Evolutionary conservation across 2,888 invertebrate species (phyloP), one percentile per base, ranked within the genome.

Genomic region (Megamerina dolium): DNA sequence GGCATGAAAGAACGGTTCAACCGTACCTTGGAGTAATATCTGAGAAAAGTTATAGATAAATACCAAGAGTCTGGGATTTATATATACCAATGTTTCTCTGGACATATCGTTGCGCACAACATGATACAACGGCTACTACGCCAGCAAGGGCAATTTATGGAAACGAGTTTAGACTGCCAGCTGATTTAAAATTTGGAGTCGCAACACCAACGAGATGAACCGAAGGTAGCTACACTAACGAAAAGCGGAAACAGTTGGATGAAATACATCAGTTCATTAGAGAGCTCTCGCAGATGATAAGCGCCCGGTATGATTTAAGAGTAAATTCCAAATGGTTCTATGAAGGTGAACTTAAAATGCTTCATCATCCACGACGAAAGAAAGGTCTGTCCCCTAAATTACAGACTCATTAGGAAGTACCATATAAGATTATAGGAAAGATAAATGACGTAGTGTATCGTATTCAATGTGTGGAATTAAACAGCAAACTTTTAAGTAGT

Each of bases 61-160:
- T n/a, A n/a, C n/a, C n/a, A n/a, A 23, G 10, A 10, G 23, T 43
- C 19, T 46, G 42, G 38, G 42, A 39, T 13, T 17, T 9, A 4
- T 4, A 39, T 20, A 31, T 38, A 14, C 27, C 26, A 5, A 31
- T 38, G 29, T 41, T 37, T 19, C 20, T 41, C 8, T 5, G 31
- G 12, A 23, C 23, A 10, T 23, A 10, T 23, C 10, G 23, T 6
- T 23, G 8, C 10, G 23, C 23, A 23, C 23, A 23, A 4, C 38
- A 43, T 18, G 38, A 34, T 5, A 32, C 38, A n/a, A 38, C 38
- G 12, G 23, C 38, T 4, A 13, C 9, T 20, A 38, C 43, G 23
- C 38, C 27, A 6, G 35, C 30, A 16, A 34, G 30, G 21, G 13
- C 18, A 33, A 18, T 33, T 18, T 33, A 14, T 18, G 16, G 33